Evolutionary conservation across 1,140 invertebrate genomes (phyloP), one percentile per base, ranked within the genome.

Genomic region (Akabosia matsudoensis): DNA sequence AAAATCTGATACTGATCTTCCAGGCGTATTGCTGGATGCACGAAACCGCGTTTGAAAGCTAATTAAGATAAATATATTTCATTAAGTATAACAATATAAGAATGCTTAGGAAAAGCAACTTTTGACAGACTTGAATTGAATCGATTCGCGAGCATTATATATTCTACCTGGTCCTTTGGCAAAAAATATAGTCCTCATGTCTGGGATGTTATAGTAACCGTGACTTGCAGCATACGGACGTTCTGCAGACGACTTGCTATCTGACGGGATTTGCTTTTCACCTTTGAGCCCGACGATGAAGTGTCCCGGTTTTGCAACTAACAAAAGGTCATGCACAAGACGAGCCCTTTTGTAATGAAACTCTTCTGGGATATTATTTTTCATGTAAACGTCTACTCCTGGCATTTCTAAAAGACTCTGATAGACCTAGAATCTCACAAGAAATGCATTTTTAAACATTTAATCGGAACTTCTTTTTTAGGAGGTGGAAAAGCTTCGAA

Each of bases 171-270:
- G 83, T 51, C 84, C 84, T 67, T 79, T 82, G 3, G 82, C 84
- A 34, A 83, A 83, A 78, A 85, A 84, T 61, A 85, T 83, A 0
- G 82, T 82, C 72, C 82, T 79, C 84, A 85, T 85, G 33, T 84
- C 82, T 54, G 79, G 34, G 14, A 79, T 77, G 31, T 82, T 78
- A 74, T 82, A 79, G 67, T 84, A 85, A 16, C 84, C 84, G 74
- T 84, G 84, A 28, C 80, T 79, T 24, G 83, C 84, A 52, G 74
- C 61, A 52, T 75, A 79, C 14, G 77, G 34, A 7, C 4, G 4
- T 7, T 7, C n/a, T 24, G 56, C 13, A 22, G 18, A 76, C 34
- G 28, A 67, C 74, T 22, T 45, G 37, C 72, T 37, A 75, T 77
- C 71, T 31, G 51, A 70, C 18, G 78, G 78, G 30, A 79, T 56